Conservation (phyloP, 2,888 invertebrate species). For the Amphiduros pacificus region DNA sequence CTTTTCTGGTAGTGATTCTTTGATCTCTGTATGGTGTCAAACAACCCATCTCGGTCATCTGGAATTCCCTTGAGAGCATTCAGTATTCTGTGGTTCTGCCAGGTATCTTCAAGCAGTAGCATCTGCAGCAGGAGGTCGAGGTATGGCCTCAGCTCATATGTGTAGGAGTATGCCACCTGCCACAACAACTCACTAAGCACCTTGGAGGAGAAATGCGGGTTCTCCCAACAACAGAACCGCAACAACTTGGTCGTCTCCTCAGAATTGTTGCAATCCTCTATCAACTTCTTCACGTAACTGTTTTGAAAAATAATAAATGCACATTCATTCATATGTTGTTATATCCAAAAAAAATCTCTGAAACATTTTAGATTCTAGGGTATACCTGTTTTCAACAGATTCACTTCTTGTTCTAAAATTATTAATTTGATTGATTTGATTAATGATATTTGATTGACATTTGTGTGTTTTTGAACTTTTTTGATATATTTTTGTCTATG, state of each 20-base stretch:
- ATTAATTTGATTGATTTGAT: no score
- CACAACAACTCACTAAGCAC: conserved; percentile 88
- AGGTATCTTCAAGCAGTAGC: conserved; percentile 88
- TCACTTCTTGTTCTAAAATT: no score
- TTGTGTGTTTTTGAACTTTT: no score
- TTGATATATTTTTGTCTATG: no score
- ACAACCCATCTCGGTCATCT: conserved; percentile 85
- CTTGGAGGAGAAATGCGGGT: conserved; percentile 86
- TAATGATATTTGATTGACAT: no score
- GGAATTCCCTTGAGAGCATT: conserved; percentile 88
- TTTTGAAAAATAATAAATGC: no score
- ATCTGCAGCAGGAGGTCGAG: conserved; percentile 85
- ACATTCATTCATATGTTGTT: no score
- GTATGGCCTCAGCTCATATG: conserved; percentile 90
- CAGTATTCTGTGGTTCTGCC: conserved; percentile 92
- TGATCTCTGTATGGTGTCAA: conserved; percentile 89
- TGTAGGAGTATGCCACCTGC: conserved; percentile 81
- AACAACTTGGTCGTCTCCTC: conserved; percentile 84
- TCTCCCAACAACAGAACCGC: conserved; percentile 96
- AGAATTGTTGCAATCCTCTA: conserved; percentile 89
- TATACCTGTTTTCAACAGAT: no score
- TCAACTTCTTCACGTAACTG: conserved; percentile 84
- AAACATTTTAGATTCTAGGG: no score
- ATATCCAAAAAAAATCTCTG: no score
- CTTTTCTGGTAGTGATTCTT: conserved; percentile 95